phyloP scores from a whole-genome alignment of 2,113 vertebrate genomes.

The Neotragus pygmaeus region DNA sequence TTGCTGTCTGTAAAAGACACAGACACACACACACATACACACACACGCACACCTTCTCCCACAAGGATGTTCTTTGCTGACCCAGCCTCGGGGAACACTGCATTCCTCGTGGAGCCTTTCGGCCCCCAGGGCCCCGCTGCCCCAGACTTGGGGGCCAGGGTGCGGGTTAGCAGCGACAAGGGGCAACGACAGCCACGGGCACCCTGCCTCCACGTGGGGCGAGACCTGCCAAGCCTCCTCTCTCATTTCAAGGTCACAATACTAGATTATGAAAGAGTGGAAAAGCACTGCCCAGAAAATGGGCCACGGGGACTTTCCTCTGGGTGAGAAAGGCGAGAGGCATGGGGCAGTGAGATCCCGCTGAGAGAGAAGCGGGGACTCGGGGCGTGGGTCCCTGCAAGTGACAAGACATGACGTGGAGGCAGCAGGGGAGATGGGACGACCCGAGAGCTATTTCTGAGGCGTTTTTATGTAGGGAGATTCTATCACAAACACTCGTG shows the following conservation, averaged over 20 bases:
- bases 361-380: neutral
- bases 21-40: too few species aligned
- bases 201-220: slow-evolving; percentile 57
- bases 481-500: neutral
- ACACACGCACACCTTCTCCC: neutral
- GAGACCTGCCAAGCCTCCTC: slow-evolving; percentile 69
- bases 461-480: neutral
- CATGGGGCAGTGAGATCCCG: neutral
- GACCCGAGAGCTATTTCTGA: neutral
- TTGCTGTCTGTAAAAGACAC: neutral
- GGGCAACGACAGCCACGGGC: neutral
- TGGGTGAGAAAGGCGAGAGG: slow-evolving; percentile 38
- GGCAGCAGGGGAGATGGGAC: neutral
- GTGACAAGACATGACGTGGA: neutral
- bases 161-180: accelerated
- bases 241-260: slow-evolving; percentile 76
- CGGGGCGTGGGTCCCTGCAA: neutral
- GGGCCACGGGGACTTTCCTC: slow-evolving; percentile 69
- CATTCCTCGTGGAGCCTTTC: accelerated
- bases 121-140: neutral
- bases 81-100: neutral
- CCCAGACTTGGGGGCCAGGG: neutral
- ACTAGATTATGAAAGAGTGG: slow-evolving; percentile 77
- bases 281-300: slow-evolving; percentile 73
- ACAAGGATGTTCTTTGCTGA: neutral